Evolutionary conservation across 2,888 invertebrate genomes (phyloP).

Genomic region (Drosophila melanosoma): DNA sequence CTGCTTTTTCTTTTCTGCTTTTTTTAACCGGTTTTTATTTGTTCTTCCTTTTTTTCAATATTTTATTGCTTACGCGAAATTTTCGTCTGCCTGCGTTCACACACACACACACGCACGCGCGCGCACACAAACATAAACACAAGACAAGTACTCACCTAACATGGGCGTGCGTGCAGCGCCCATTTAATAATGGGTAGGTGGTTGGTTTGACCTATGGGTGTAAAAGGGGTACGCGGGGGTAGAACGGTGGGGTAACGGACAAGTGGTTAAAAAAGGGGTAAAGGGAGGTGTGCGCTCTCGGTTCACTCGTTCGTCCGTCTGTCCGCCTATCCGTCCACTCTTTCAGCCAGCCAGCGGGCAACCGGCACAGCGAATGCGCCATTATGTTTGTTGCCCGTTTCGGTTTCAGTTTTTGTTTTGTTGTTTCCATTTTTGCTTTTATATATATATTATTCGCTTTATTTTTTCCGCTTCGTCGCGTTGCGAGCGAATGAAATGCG

Average conservation of each 20-base stretch:
- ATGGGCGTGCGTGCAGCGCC: conserved; percentile 70
- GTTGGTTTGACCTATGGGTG: conserved; percentile 19
- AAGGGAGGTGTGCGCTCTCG: conserved; percentile 12
- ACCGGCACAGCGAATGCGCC: conserved; percentile 63
- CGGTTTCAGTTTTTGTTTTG: conserved; percentile 64
- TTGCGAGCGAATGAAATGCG: conserved; percentile 78
- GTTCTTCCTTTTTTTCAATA: conserved; percentile 51
- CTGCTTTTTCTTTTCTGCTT: conserved; percentile 33
- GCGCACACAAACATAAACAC: conserved; percentile 17
- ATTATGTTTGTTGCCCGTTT: conserved; percentile 71
- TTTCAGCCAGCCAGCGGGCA: conserved; percentile 47
- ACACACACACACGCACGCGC: conserved; percentile 8
- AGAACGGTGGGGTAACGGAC: not conserved
- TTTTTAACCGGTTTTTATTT: conserved; percentile 67
- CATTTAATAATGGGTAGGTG: conserved; percentile 59
- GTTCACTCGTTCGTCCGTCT: conserved; percentile 9
- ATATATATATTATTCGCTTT: conserved; percentile 75
- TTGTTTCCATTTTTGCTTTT: conserved; percentile 68
- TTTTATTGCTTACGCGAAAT: conserved; percentile 76
- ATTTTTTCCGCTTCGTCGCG: conserved; percentile 79
- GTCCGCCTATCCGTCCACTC: not conserved
- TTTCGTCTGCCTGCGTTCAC: conserved; percentile 57
- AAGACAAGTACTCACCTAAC: conserved; percentile 24
- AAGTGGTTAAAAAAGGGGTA: conserved; percentile 2
- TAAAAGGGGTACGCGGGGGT: not conserved